A percentile compares a stretch with the other conserved stretches of the same genome.
phyloP scores from a whole-genome alignment of 2,797 vertebrate genomes.

The Sebastes nivosus region DNA sequence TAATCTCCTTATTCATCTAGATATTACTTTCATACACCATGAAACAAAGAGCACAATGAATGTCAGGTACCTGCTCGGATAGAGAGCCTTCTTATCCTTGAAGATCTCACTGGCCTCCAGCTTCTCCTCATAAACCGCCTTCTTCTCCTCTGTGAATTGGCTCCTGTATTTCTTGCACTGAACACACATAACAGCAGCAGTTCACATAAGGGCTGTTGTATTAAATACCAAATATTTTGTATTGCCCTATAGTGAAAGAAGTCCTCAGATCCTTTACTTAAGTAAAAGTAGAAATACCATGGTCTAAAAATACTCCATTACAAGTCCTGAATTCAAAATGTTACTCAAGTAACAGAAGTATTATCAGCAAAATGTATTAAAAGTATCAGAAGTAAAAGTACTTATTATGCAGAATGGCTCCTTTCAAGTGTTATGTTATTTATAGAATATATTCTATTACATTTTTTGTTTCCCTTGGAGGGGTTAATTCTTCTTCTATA shows the following conservation, averaged over 20 bases:
- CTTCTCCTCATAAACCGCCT: slow-evolving; percentile 95
- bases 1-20: neutral
- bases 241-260: no score
- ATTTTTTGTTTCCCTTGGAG: no score
- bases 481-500: no score
- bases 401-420: no score
- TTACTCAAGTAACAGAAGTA: neutral
- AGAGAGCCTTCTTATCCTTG: slow-evolving; percentile 97
- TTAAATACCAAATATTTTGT: neutral
- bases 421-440: no score
- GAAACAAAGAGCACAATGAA: neutral
- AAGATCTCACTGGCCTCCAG: slow-evolving; percentile 97
- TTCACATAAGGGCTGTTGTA: neutral
- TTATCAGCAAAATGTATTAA: no score
- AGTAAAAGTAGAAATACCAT: no score
- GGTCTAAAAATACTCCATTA: no score
- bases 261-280: no score
- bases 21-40: neutral
- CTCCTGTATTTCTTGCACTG: slow-evolving; percentile 98
- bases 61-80: slow-evolving; percentile 90
- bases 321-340: no score
- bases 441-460: accelerated
- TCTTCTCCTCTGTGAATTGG: slow-evolving; percentile 94
- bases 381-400: no score
- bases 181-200: slow-evolving; percentile 18